These are phyloP conservation scores for Oreochromis grahami DNA, from an alignment of 2,797 vertebrate species.

Conservation along the genomic window DNA sequence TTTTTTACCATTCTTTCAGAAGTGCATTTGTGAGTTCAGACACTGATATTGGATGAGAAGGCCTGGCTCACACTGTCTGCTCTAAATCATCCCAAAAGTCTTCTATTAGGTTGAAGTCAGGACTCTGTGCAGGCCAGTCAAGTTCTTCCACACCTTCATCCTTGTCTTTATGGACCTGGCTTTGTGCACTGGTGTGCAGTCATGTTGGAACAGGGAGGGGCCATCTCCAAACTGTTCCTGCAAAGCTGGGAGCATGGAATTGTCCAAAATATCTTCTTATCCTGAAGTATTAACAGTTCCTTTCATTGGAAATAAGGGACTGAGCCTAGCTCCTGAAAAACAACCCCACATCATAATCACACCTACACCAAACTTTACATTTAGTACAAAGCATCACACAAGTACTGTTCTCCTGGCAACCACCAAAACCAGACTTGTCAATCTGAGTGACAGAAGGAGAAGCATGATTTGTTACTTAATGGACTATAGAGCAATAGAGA, in stretches of 20 bases:
- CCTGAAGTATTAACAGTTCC: neutral
- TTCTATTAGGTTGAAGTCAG: neutral
- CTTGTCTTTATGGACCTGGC: neutral
- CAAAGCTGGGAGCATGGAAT: neutral
- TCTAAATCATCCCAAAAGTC: neutral
- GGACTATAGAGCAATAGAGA: neutral
- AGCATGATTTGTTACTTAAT: neutral
- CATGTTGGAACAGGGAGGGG: neutral
- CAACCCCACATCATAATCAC: neutral
- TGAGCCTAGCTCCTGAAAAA: neutral
- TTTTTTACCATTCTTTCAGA: no score
- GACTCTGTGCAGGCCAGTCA: neutral
- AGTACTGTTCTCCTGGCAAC: neutral
- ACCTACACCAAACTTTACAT: neutral
- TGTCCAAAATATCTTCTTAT: neutral
- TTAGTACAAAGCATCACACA: neutral
- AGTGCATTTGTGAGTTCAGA: no score
- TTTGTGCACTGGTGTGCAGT: neutral
- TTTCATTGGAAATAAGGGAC: neutral
- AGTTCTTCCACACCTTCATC: neutral
- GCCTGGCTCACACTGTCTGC: no score
- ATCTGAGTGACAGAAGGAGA: neutral
- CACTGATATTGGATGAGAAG: no score
- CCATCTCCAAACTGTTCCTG: neutral
- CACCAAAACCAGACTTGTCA: neutral